Evolutionary conservation across 2,888 invertebrate species (phyloP).

Genomic region (Acronicta alni): DNA sequence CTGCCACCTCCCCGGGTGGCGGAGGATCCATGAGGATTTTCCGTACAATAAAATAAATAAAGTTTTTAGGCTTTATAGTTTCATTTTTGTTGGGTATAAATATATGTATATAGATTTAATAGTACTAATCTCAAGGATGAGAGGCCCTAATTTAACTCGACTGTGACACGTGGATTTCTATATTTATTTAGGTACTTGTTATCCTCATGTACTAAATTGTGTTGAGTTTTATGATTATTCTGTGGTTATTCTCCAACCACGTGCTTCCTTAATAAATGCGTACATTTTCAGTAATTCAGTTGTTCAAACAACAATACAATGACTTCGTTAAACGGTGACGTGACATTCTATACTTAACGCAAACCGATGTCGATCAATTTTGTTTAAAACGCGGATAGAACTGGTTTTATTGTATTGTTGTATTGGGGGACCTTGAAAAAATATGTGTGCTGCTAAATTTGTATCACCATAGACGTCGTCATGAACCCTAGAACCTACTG

Average conservation of each 20-base stretch:
- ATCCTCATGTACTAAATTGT: background rate
- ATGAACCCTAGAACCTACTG: too few species aligned
- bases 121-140: too few species aligned
- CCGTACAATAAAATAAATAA: too few species aligned
- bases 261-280: conserved; percentile 11
- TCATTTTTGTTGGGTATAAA: too few species aligned
- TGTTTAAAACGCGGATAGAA: conserved; percentile 4
- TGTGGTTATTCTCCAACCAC: conserved; percentile 12
- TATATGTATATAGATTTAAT: too few species aligned
- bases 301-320: conserved; percentile 65
- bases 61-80: too few species aligned
- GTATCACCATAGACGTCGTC: too few species aligned
- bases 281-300: conserved; percentile 40
- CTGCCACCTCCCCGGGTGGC: too few species aligned
- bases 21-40: too few species aligned
- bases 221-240: conserved; percentile 15
- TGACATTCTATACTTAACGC: conserved; percentile 35
- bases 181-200: background rate
- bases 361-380: conserved; percentile 24
- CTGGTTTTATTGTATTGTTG: conserved; percentile 10
- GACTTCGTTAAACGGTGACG: conserved; percentile 60
- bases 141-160: background rate
- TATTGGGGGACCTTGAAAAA: conserved; percentile 13
- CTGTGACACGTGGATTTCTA: background rate
- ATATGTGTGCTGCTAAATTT: too few species aligned